A percentile compares a stretch with the other conserved stretches of the same genome.
phyloP scores from a whole-genome alignment of 2,797 vertebrate genomes.

The Huso huso region DNA sequence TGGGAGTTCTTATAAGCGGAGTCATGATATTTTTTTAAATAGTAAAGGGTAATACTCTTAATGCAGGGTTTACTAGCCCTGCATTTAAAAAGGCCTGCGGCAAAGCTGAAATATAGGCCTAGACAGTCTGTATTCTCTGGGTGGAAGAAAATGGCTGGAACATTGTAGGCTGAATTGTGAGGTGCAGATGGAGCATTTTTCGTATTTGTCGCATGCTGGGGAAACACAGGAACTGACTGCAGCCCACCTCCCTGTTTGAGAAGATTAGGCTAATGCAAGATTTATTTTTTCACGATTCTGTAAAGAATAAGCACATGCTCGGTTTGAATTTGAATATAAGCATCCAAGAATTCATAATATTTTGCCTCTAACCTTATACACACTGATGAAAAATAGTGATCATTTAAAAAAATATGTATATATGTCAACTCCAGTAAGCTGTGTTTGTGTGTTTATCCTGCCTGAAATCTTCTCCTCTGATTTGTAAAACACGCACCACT shows the following conservation, averaged over 20 bases:
- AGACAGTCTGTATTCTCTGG: too few relatives aligned
- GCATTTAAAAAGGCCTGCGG: too few relatives aligned
- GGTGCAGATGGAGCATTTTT: conserved; percentile 31
- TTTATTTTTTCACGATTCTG: conserved; percentile 1
- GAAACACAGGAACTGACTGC: conserved; percentile 10
- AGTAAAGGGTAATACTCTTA: too few relatives aligned
- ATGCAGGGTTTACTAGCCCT: too few relatives aligned
- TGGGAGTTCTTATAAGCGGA: too few relatives aligned
- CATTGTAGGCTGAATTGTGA: conserved; percentile 16
- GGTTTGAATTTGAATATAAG: not conserved
- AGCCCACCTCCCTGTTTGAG: not conserved
- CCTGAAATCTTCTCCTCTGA: too few relatives aligned
- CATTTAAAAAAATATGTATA: too few relatives aligned
- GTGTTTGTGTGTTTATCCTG: conserved; percentile 1
- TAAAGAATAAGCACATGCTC: not conserved
- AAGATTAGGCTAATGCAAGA: conserved; percentile 1
- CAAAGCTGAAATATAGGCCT: too few relatives aligned
- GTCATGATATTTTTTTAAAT: too few relatives aligned
- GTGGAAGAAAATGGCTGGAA: conserved; percentile 21
- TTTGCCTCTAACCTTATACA: not conserved
- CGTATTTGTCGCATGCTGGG: conserved; percentile 25
- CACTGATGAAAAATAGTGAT: not conserved
- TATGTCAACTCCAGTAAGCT: not conserved
- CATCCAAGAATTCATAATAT: not conserved
- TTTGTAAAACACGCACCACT: too few relatives aligned